Percentiles rank a stretch among this genome's conserved stretches.
These are phyloP conservation scores for Antennarius striatus DNA, from an alignment of 2,113 vertebrate genomes.

Conservation along the genomic window DNA sequence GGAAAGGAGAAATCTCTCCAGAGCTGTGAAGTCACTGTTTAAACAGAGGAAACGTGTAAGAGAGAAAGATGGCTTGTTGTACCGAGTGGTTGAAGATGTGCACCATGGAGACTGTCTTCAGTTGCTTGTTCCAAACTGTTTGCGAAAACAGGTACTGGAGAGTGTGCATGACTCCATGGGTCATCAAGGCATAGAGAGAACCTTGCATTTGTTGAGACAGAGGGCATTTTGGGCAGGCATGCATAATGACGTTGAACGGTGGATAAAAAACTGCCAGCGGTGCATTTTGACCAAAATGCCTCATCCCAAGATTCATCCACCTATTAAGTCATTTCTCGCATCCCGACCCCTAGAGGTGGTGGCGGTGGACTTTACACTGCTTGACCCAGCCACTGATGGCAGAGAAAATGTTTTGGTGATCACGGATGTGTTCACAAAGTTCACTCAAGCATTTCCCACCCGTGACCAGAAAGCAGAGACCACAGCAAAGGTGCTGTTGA, in stretches of 20 bases:
- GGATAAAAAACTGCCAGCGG: conserved; percentile 12
- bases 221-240: background rate
- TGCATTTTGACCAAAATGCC: conserved; percentile 19
- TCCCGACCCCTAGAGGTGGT: background rate
- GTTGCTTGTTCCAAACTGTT: background rate
- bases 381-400: background rate
- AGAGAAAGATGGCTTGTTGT: background rate
- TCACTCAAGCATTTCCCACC: background rate
- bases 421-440: conserved; percentile 7
- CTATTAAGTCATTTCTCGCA: background rate
- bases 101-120: background rate
- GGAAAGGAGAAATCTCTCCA: background rate
- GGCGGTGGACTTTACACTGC: background rate
- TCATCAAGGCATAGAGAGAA: background rate
- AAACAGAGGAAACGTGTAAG: background rate
- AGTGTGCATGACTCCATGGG: background rate
- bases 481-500: background rate
- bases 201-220: background rate
- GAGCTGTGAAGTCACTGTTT: background rate
- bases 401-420: background rate
- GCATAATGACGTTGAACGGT: background rate
- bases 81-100: background rate
- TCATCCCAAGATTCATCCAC: conserved; percentile 6
- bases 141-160: background rate
- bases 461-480: conserved; percentile 1